These are phyloP conservation scores for Leucopsar rothschildi DNA, from an alignment of 2,113 vertebrate species.

Conservation along the genomic window DNA sequence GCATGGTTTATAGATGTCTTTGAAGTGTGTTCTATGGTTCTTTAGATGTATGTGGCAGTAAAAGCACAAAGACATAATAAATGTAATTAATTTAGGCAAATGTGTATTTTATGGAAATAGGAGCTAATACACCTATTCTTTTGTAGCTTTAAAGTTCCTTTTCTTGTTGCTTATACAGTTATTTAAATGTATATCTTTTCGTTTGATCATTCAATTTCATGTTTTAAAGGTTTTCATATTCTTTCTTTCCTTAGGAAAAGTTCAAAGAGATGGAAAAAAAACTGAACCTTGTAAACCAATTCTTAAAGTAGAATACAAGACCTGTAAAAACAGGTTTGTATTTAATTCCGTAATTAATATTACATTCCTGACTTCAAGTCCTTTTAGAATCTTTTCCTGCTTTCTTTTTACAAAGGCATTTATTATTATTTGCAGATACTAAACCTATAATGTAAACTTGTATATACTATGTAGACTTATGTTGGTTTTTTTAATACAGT, in stretches of 20 bases:
- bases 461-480: neutral
- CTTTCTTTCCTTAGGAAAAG: conserved; percentile 82
- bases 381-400: neutral
- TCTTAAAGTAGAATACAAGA: conserved; percentile 97
- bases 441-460: neutral
- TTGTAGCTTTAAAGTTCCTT: neutral
- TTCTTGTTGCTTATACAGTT: neutral
- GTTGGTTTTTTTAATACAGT: conserved; percentile 66
- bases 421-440: neutral
- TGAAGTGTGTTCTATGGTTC: neutral
- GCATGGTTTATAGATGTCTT: neutral
- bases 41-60: neutral
- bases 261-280: conserved; percentile 90
- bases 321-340: conserved; percentile 88
- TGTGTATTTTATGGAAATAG: neutral
- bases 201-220: neutral
- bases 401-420: neutral
- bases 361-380: neutral
- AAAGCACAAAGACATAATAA: neutral
- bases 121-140: neutral
- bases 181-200: neutral
- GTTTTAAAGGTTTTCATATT: conserved; percentile 35
- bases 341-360: neutral
- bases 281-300: conserved; percentile 96
- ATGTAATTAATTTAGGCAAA: neutral